Base-by-base conservation (phyloP, 2,113 vertebrate species). In the Mellivora capensis region DNA sequence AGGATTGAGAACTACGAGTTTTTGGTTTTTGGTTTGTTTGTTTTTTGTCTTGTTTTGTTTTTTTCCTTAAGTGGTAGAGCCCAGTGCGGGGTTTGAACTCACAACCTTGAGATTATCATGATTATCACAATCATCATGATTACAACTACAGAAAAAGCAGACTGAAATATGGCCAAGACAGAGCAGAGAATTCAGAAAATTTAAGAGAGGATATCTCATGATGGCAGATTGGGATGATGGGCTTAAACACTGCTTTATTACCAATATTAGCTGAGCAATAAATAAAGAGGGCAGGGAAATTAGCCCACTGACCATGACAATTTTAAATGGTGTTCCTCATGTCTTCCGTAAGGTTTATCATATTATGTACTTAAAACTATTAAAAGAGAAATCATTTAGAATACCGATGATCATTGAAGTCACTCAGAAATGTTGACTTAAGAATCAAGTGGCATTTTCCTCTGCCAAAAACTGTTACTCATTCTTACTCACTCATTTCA, bases 391-490 rank as follows among this genome's bases (percentile, higher is more conserved):
- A 57, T 74, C 52, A 77, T 64, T 86, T 86, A 57, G 57, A 76
- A 88, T 77, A 59, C 29, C 29, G n/a, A 18, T 69, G 57, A 93
- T 37, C 93, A 77, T 11, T 25, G 39, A 87, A 96, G 80, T 93
- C 31, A 72, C 67, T 90, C 80, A 93, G 49, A 90, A 87, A 95
- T 62, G 81, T n/a, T 87, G 62, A 80, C 47, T n/a, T 64, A 67
- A 72, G 85, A 96, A 85, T 37, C 6, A 59, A 37, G 37, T 42
- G 31, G 15, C 4, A 0, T 23, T 93, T 69, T 84, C 42, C 72
- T 91, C 87, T 91, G 79, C 59, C 94, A 93, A 94, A 90, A 82
- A 31, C 39, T 72, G 47, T 86, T 84, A 79, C 31, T 95, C 84
- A 84, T 79, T 85, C 29, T 90, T 42, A 69, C 44, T 94, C 54